Base-by-base conservation (phyloP, 2,113 vertebrate genomes). In the Castor canadensis region DNA sequence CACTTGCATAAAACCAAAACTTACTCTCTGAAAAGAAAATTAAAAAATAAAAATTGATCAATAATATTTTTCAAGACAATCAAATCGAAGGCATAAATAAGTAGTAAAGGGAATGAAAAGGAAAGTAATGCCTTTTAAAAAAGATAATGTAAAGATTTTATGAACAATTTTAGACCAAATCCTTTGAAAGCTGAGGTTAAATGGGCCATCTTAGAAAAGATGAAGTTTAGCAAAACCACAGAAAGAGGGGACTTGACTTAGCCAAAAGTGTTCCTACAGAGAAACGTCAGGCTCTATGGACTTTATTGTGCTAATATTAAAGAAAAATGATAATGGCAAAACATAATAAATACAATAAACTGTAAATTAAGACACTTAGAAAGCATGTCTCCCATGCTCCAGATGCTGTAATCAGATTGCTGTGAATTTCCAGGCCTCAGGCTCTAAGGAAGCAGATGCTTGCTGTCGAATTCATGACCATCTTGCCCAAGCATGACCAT, bases 321-420 rank as follows among this genome's bases (percentile, higher is more conserved):
- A 72, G n/a, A 47, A 95, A 93, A 94, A 58, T 47, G 4, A 82
- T 73, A 92, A 91, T 85, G 24, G 16, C 12, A 85, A 77, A 93
- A 67, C 49, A 94, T 66, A 87, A 82, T 88, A 92, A 94, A 90
- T 75, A 83, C 64, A 76, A 83, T 95, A 56, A 81, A 32, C 20
- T 38, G 9, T 58, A 95, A 82, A 95, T 95, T 71, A 96, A 96
- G 89, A 85, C 47, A 62, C 77, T 88, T 60, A 75, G 67, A 80
- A 79, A 91, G 58, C 35, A 62, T n/a, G n/a, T 73, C 73, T 56
- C n/a, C 12, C 8, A 1, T 28, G 38, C 73, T 91, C 87, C 96
- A 91, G 96, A 96, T 93, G 95, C 93, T 52, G 0, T 35, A 32
- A 79, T 96, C 67, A 94, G 45, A 43, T 80, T 83, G 73, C 43